These are phyloP conservation scores for Monomorium pharaonis DNA, from an alignment of 1,140 invertebrate species.

Conservation along the genomic window DNA sequence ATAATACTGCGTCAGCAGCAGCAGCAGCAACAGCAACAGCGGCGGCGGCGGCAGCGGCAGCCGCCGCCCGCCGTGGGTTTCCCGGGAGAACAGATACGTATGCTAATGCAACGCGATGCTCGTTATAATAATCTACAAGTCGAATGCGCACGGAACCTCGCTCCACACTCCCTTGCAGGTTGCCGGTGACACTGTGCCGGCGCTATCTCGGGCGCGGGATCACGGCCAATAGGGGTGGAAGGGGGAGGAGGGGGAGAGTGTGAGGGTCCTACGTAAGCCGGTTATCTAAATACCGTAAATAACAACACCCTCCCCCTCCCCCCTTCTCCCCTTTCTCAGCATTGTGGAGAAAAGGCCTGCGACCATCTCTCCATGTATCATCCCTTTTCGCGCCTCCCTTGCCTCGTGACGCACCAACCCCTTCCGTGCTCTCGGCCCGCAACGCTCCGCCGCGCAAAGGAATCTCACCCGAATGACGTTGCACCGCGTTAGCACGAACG, in stretches of 20 bases:
- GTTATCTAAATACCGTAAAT: constrained; percentile 85
- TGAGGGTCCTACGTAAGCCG: constrained; percentile 82
- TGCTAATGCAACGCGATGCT: constrained; percentile 77
- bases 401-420: constrained; percentile 25
- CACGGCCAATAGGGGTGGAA: constrained; percentile 74
- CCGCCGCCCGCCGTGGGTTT: constrained; percentile 42
- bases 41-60: background rate
- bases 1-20: constrained; percentile 54
- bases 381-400: constrained; percentile 50
- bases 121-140: constrained; percentile 79
- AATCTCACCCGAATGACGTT: background rate
- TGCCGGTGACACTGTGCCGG: constrained; percentile 69
- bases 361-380: constrained; percentile 36
- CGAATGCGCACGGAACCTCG: constrained; percentile 68
- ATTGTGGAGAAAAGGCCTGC: background rate
- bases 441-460: background rate
- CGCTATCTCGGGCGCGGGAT: constrained; percentile 80
- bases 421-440: background rate
- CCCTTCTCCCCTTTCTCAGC: background rate
- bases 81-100: constrained; percentile 72
- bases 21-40: background rate
- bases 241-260: constrained; percentile 61
- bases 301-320: constrained; percentile 78
- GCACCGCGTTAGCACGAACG: background rate
- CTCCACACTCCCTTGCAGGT: constrained; percentile 71